Conservation (phyloP, 1,140 invertebrate species). For the Drosophila mojavensis region DNA sequence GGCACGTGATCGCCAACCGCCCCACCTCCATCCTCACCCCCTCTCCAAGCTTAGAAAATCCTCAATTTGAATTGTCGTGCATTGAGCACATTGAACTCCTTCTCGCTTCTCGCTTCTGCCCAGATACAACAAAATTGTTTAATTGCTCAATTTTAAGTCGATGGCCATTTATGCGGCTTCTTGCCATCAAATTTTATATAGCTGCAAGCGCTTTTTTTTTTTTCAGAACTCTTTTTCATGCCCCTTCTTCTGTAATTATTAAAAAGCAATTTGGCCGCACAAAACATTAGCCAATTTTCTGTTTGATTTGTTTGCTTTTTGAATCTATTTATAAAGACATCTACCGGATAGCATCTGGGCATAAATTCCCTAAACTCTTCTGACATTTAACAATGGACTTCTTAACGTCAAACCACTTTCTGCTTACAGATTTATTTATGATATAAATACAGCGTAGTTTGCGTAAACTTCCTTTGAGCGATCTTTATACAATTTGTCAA, state of each 20-base stretch:
- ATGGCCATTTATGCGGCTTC: constrained; percentile 39
- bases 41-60: not conserved
- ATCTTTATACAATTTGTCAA: too few relatives aligned
- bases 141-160: constrained; percentile 56
- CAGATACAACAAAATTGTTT: constrained; percentile 42
- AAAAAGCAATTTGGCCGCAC: constrained; percentile 48
- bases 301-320: constrained; percentile 2
- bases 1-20: constrained; percentile 49
- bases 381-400: not conserved
- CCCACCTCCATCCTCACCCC: constrained; percentile 1
- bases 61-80: constrained; percentile 31
- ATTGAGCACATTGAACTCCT: constrained; percentile 66
- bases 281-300: constrained; percentile 28
- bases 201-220: constrained; percentile 42
- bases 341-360: constrained; percentile 5
- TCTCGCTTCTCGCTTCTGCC: not conserved
- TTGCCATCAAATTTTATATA: constrained; percentile 24
- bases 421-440: too few relatives aligned
- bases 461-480: too few relatives aligned
- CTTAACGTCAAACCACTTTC: too few relatives aligned
- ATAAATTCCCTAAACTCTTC: not conserved
- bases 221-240: constrained; percentile 16
- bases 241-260: constrained; percentile 41
- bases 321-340: constrained; percentile 8
- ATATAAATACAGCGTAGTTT: too few relatives aligned